Evolutionary conservation across 2,113 vertebrate species (phyloP).

Genomic region (Brachypodius melanocephalos): DNA sequence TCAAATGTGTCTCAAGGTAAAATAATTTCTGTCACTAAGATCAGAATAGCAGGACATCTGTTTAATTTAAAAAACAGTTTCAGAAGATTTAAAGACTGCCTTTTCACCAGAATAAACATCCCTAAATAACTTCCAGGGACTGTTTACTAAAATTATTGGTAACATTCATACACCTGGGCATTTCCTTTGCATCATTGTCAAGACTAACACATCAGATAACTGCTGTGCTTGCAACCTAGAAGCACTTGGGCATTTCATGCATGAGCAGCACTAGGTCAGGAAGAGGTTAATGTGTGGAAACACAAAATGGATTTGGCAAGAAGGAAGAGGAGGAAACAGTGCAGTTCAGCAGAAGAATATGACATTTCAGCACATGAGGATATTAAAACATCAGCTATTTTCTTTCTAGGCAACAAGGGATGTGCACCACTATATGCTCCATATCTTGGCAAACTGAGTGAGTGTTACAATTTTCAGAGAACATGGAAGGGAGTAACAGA

Average conservation of each 20-base stretch:
- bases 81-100: not conserved
- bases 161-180: not conserved
- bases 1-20: not conserved
- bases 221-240: not conserved
- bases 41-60: not conserved
- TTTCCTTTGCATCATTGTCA: not conserved
- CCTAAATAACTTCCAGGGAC: not conserved
- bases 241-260: not conserved
- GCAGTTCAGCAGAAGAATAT: not conserved
- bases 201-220: not conserved
- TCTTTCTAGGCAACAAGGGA: not conserved
- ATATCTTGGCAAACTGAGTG: not conserved
- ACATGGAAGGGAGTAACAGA: not conserved
- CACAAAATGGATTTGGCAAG: constrained; percentile 9
- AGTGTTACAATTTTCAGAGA: not conserved
- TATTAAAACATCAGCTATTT: not conserved
- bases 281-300: constrained; percentile 21
- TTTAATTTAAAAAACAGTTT: not conserved
- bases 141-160: not conserved
- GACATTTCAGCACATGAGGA: not conserved
- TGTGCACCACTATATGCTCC: not conserved
- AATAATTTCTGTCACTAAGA: not conserved
- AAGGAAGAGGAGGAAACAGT: not conserved
- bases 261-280: not conserved
- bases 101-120: not conserved